Evolutionary conservation across 2,113 vertebrate genomes (phyloP), one percentile per base, ranked within the genome.

Genomic region (Hipposideros armiger): DNA sequence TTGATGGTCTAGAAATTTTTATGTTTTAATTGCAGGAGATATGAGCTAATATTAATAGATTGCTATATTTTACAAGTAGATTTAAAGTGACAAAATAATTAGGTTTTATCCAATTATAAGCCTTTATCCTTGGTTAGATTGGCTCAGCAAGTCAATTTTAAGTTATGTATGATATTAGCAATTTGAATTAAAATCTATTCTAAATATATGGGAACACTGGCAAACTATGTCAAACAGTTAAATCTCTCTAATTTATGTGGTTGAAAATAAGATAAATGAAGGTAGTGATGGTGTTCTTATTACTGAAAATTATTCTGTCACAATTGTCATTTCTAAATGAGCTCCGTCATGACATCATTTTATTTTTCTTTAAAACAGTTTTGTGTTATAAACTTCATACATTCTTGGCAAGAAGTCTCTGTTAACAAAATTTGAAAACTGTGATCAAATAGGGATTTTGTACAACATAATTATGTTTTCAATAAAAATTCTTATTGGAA

Each of bases 91-190:
- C 16, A 91, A 93, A 83, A 82, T 83, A 36, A 86, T 50, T 50
- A 74, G 40, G 16, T 47, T 42, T 45, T 26, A 45, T 73, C 72
- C 47, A 30, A 50, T 50, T 30, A 50, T 50, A 50, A 30, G 58
- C 26, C 20, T 54, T 86, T 94, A 11, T n/a, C 64, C 66, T 82
- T 90, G 72, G 16, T 83, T 86, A 89, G 83, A 92, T 77, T 82
- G 76, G 32, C 30, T 89, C 7, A 76, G 30, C 30, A 73, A 85
- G 1, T 96, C 19, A 47, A n/a, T 87, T 95, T 94, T 56, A 88
- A 95, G 87, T 90, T 45, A 45, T 42, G 30, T 70, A 74, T 82
- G 5, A 14, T 95, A 78, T 56, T 89, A 84, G 7, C 28, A 90
- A 60, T 78, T 66, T 76, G 47, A 54, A 28, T 81, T 72, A 87